A percentile compares a stretch with the other conserved stretches of the same genome.
Evolutionary conservation across 2,113 vertebrate species (phyloP).

Genomic region (Leptobrachium leishanense): DNA sequence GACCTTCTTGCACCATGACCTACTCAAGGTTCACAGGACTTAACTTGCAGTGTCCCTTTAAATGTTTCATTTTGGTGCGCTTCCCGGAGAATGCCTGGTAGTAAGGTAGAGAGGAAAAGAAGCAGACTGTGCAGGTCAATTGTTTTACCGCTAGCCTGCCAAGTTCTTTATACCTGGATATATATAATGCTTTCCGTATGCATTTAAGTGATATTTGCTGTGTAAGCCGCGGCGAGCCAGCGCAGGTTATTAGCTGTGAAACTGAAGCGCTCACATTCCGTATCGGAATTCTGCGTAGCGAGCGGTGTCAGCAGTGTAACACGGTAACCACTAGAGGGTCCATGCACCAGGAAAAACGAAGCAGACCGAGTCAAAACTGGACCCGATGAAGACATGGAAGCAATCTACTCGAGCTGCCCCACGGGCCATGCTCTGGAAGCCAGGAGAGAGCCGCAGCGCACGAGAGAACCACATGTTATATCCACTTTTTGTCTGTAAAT

Average conservation of each 20-base stretch:
- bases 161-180: neutral
- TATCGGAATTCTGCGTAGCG: neutral
- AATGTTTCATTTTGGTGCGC: no score
- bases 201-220: neutral
- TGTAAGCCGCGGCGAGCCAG: no score
- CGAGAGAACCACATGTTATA: no score
- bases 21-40: no score
- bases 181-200: neutral
- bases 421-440: neutral
- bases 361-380: neutral
- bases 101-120: neutral
- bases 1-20: no score
- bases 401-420: neutral
- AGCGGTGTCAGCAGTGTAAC: neutral
- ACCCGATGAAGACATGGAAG: neutral
- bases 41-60: no score
- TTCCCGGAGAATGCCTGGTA: no score
- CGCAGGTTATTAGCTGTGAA: neutral
- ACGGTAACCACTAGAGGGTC: constrained; percentile 37
- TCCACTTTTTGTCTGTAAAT: no score
- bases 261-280: neutral
- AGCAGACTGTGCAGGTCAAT: neutral
- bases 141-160: neutral
- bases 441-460: no score
- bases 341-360: constrained; percentile 7